A percentile compares a stretch with the other conserved stretches of the same genome.
These are phyloP conservation scores for Antennarius striatus DNA, from an alignment of 2,113 vertebrate genomes.

Conservation along the genomic window DNA sequence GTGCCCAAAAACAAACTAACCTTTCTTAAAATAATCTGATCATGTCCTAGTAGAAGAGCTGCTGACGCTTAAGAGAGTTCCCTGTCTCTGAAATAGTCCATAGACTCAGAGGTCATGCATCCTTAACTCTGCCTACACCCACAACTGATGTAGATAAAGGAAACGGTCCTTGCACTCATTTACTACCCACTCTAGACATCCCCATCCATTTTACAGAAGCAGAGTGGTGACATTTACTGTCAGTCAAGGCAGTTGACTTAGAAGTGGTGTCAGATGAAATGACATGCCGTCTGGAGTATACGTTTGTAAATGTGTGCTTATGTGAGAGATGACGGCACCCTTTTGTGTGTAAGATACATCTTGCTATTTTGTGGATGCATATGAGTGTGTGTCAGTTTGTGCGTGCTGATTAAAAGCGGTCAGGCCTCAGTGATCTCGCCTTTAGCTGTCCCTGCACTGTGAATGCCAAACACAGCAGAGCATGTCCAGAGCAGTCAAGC, in stretches of 20 bases:
- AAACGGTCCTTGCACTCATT: slow-evolving; percentile 62
- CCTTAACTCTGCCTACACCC: slow-evolving; percentile 41
- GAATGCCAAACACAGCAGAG: slow-evolving; percentile 78
- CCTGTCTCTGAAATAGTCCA: slow-evolving; percentile 49
- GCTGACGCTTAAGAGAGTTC: slow-evolving; percentile 8
- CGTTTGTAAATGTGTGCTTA: slow-evolving; percentile 5
- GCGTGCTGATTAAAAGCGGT: slow-evolving; percentile 78
- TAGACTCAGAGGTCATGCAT: slow-evolving; percentile 45
- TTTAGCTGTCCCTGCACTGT: slow-evolving; percentile 68
- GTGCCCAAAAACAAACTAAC: slow-evolving; percentile 4
- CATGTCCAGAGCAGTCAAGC: slow-evolving; percentile 73
- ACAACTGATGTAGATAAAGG: slow-evolving; percentile 44
- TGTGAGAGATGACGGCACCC: slow-evolving; percentile 8
- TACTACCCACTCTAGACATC: slow-evolving; percentile 31
- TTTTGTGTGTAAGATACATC: slow-evolving; percentile 31
- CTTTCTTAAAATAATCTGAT: neutral
- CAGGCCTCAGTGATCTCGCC: slow-evolving; percentile 76
- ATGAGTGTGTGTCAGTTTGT: slow-evolving; percentile 45
- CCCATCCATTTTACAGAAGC: slow-evolving; percentile 11
- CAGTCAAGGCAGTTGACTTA: slow-evolving; percentile 46
- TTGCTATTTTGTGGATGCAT: slow-evolving; percentile 43
- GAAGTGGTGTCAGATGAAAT: slow-evolving; percentile 53
- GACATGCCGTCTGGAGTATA: slow-evolving; percentile 29
- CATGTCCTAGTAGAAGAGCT: slow-evolving; percentile 6
- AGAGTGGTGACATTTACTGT: slow-evolving; percentile 64